phyloP scores from a whole-genome alignment of 2,113 vertebrate genomes.

The Delphinus delphis region DNA sequence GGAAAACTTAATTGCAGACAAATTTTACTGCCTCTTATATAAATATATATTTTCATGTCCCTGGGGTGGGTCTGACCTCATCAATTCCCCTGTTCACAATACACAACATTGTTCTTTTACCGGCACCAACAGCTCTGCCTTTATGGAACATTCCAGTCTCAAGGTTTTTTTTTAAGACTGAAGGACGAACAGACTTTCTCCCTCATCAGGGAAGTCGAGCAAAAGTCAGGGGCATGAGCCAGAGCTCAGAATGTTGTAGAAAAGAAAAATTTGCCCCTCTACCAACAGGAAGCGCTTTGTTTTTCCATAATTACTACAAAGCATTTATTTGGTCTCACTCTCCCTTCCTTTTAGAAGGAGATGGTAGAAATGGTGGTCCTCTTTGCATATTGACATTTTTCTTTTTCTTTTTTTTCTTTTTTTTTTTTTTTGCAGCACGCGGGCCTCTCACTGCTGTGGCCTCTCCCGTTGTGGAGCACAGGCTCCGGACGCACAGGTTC shows the following conservation, averaged over 20 bases:
- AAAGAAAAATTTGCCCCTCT: neutral
- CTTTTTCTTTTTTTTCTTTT: too few relatives aligned
- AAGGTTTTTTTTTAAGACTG: neutral
- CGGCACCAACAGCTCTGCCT: constrained; percentile 40
- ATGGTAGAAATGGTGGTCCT: neutral
- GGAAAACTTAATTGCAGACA: constrained; percentile 83
- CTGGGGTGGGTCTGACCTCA: constrained; percentile 78
- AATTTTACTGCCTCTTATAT: constrained; percentile 78
- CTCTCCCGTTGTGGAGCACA: too few relatives aligned
- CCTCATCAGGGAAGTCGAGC: neutral
- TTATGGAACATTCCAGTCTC: constrained; percentile 23
- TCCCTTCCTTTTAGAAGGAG: neutral
- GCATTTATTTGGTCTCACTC: neutral
- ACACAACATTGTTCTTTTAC: constrained; percentile 43
- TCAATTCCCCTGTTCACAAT: constrained; percentile 73
- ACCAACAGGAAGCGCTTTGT: neutral
- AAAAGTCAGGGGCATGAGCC: neutral
- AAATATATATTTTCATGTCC: constrained; percentile 78
- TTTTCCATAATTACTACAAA: neutral
- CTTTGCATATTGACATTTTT: neutral
- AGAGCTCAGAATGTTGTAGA: neutral
- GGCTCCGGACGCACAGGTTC: too few relatives aligned
- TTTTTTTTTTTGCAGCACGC: too few relatives aligned
- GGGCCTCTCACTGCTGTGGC: too few relatives aligned
- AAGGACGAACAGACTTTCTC: neutral